Evolutionary conservation across 2,113 vertebrate species (phyloP), one percentile per base, ranked within the genome.

Genomic region (Oncorhynchus nerka): DNA sequence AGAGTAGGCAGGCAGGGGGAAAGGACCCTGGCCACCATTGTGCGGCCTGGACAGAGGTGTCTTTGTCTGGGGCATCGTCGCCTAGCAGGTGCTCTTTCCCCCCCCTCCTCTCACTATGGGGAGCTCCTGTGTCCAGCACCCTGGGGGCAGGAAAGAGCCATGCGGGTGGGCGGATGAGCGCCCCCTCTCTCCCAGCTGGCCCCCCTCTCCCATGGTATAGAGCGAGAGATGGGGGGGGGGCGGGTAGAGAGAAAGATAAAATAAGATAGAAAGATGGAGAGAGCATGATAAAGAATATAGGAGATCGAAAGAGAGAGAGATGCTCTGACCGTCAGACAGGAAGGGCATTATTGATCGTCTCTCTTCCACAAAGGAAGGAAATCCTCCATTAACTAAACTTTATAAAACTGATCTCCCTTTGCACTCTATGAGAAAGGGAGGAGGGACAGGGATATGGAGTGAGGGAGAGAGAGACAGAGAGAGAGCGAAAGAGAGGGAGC

Each of bases 51-150:
- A 94, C 91, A 93, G 91, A 92, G 81, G 82, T 88, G 87, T 83
- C 92, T 92, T 94, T 93, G 92, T 93, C 79, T 78, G 76, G 75
- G 79, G 39, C 39, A 45, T 45, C 39, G 39, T 86, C 49, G 77
- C 85, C 51, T 88, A 90, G 89, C 93, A 93, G 93, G 92, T 93
- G 92, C 89, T 79, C 73, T 84, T n/a, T 2, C 9, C 59, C 59
- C 45, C 39, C 8, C 39, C 39, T 11, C 39, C 39, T 45, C 55
- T 22, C 39, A n/a, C 68, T 70, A n/a, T 62, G n/a, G 19, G 59
- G n/a, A 22, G 59, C 59, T 62, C 59, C 59, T 62, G 59, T 22
- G n/a, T 62, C n/a, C 59, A 62, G 59, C n/a, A 55, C 51, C 51
- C 15, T 15, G 55, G 55, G 55, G 55, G 55, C 15, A 62, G 59